These are phyloP conservation scores for Paralichthys olivaceus DNA, from an alignment of 2,113 vertebrate genomes.

Conservation along the genomic window DNA sequence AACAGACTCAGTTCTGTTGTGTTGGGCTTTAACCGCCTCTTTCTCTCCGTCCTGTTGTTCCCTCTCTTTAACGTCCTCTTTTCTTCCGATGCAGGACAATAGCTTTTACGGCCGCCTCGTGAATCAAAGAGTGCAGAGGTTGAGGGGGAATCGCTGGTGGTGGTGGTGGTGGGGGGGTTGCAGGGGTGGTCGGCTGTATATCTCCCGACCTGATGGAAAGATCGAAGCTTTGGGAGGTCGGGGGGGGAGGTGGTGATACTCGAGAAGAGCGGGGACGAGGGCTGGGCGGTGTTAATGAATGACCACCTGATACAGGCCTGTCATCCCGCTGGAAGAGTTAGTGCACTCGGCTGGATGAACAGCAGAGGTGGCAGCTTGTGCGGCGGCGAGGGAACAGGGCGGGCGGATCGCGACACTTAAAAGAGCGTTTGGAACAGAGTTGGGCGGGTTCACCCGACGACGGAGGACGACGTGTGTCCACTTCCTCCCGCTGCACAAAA, in stretches of 20 bases:
- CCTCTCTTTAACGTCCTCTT: neutral
- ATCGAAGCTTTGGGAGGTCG: conserved; percentile 31
- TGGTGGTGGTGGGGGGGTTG: neutral
- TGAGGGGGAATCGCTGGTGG: neutral
- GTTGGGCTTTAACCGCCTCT: neutral
- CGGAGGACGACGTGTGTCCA: no score
- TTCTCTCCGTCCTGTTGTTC: neutral
- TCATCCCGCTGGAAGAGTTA: conserved; percentile 42
- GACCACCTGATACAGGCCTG: conserved; percentile 40
- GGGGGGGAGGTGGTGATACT: neutral
- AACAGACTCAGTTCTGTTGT: conserved; percentile 3
- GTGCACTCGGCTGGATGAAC: conserved; percentile 25
- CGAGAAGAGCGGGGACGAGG: neutral
- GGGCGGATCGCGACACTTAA: no score
- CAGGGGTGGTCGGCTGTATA: conserved; percentile 9
- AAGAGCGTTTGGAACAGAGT: no score
- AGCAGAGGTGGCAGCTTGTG: conserved; percentile 36
- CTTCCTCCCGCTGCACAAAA: no score
- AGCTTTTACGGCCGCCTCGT: conserved; percentile 59
- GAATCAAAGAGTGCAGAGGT: conserved; percentile 39
- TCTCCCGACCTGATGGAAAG: conserved; percentile 51
- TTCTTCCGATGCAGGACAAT: conserved; percentile 33
- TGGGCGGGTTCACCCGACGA: no score
- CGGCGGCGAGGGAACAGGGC: neutral
- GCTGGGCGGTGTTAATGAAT: conserved; percentile 26